These are phyloP conservation scores for Scaptomyza parva DNA, from an alignment of 2,888 invertebrate genomes.

Conservation along the genomic window DNA sequence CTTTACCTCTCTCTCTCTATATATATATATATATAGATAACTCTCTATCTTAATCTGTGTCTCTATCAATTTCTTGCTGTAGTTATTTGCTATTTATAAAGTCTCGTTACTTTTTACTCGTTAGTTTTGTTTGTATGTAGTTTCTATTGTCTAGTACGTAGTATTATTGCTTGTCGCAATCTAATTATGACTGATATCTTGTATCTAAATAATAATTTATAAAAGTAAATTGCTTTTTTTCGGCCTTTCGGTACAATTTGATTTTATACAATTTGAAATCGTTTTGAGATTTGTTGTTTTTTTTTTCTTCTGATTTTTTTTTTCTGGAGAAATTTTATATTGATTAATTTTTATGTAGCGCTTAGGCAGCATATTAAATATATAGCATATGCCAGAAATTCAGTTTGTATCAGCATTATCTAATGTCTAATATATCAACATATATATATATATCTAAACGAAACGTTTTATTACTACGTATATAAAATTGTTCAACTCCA, in stretches of 20 bases:
- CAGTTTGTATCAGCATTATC: constrained; percentile 50
- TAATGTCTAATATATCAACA: constrained; percentile 23
- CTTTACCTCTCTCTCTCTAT: constrained; percentile 26
- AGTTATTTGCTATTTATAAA: constrained; percentile 21
- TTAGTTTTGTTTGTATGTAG: constrained; percentile 34
- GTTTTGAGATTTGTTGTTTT: not conserved
- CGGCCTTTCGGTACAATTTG: constrained; percentile 21
- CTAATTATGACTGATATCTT: constrained; percentile 7
- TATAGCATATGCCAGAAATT: constrained; percentile 22
- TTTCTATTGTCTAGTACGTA: constrained; percentile 18
- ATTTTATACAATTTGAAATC: constrained; percentile 20
- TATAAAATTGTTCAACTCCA: constrained; percentile 74
- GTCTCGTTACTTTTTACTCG: constrained; percentile 32
- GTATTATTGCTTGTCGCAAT: constrained; percentile 11
- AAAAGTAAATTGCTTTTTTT: constrained; percentile 15
- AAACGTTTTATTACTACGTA: constrained; percentile 23
- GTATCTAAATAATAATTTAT: constrained; percentile 16
- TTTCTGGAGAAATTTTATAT: constrained; percentile 20
- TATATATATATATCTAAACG: constrained; percentile 26
- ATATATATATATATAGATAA: too few relatives aligned
- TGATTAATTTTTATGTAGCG: constrained; percentile 26
- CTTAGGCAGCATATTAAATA: constrained; percentile 5
- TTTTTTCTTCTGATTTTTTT: not conserved
- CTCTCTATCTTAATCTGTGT: constrained; percentile 14
- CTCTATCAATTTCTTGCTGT: constrained; percentile 22